Conservation (phyloP, 2,888 invertebrate genomes). For the Drosophila multiciliata region DNA sequence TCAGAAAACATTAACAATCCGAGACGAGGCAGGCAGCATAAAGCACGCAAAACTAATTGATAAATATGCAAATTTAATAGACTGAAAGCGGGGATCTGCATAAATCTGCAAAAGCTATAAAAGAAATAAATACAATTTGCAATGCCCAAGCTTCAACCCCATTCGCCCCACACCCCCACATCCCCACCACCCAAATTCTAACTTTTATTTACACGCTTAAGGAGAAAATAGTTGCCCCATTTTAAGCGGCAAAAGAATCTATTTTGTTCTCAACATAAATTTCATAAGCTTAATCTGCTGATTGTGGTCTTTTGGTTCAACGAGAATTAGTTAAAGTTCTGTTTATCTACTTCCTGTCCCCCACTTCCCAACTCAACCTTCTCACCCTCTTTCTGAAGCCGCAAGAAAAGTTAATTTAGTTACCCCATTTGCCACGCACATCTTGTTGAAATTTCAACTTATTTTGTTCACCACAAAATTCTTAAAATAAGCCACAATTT, state of each 20-base stretch:
- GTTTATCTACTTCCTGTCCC: not conserved
- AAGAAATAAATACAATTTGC: conserved; percentile 41
- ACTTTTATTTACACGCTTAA: not conserved
- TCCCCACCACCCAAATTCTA: no score
- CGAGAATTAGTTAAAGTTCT: not conserved
- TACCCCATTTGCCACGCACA: not conserved
- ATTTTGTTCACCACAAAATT: not conserved
- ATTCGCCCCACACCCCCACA: not conserved
- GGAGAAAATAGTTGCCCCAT: not conserved
- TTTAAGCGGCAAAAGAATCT: not conserved
- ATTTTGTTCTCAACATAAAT: not conserved
- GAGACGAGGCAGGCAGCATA: conserved; percentile 39
- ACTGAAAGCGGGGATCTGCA: conserved; percentile 68
- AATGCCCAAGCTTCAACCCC: not conserved
- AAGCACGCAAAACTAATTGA: conserved; percentile 72
- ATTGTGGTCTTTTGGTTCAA: not conserved
- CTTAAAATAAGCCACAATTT: not conserved
- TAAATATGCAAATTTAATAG: conserved; percentile 79
- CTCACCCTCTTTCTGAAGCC: not conserved
- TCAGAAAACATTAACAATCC: conserved; percentile 57
- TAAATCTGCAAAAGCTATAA: conserved; percentile 61
- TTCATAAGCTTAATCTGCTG: not conserved
- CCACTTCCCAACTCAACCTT: not conserved
- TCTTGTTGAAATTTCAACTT: not conserved
- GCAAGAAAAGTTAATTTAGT: not conserved